Conservation (phyloP, 2,113 vertebrate genomes). For the Rhadina sibilatrix region DNA sequence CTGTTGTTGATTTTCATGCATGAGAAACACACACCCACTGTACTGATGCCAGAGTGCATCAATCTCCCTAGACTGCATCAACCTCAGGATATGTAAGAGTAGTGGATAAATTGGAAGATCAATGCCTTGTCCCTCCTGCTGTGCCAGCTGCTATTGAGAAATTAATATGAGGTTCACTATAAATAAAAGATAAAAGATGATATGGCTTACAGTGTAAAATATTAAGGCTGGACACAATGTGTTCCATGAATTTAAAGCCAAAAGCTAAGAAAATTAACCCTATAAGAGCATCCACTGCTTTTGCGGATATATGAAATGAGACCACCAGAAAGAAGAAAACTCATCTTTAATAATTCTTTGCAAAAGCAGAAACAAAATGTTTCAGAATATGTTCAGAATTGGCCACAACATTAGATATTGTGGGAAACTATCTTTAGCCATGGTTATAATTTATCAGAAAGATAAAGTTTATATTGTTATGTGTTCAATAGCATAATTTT, state of each 20-base stretch:
- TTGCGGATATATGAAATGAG: not conserved
- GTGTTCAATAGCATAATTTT: not conserved
- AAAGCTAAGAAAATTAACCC: conserved; percentile 73
- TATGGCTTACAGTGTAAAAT: conserved; percentile 79
- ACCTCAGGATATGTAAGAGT: conserved; percentile 74
- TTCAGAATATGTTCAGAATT: not conserved
- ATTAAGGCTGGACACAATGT: conserved; percentile 75
- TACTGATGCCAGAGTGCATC: conserved; percentile 62
- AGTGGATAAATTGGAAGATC: conserved; percentile 80
- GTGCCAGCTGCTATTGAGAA: conserved; percentile 80
- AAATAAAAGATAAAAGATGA: conserved; percentile 87
- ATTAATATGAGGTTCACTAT: conserved; percentile 81
- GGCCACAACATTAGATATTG: not conserved
- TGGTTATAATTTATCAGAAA: not conserved
- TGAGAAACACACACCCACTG: conserved; percentile 58
- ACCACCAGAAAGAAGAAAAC: not conserved
- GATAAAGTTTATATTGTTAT: not conserved
- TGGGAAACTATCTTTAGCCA: not conserved
- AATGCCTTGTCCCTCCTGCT: conserved; percentile 77
- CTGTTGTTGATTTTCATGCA: conserved; percentile 77
- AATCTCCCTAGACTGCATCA: conserved; percentile 66
- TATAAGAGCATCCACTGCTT: not conserved
- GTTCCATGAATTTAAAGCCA: conserved; percentile 66
- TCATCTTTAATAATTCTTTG: not conserved
- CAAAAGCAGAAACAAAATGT: not conserved